Evolutionary conservation across 2,888 invertebrate species (phyloP).

Genomic region (Peribatodes rhomboidaria): DNA sequence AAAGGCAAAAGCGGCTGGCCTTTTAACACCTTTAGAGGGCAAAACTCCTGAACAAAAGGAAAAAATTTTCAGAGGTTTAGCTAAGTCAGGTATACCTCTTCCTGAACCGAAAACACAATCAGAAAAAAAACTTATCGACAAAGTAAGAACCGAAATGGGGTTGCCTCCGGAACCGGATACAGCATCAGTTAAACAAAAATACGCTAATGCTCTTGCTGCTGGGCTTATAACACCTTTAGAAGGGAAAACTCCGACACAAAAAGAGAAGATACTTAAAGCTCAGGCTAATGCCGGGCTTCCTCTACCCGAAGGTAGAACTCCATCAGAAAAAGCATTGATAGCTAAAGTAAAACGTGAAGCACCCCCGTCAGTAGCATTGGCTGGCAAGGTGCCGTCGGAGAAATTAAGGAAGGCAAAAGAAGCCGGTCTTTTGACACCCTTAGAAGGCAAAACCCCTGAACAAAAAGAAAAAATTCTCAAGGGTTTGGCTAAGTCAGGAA

Average conservation of each 20-base stretch:
- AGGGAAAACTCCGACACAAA: conserved; percentile 50
- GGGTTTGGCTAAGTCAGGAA: conserved; percentile 47
- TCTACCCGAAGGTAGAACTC: conserved; percentile 53
- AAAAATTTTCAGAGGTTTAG: conserved; percentile 48
- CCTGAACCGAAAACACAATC: conserved; percentile 47
- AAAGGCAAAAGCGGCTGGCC: conserved; percentile 52
- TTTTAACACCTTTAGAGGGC: conserved; percentile 52
- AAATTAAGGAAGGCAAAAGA: conserved; percentile 44
- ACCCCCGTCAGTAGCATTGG: neutral
- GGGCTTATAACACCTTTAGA: conserved; percentile 39
- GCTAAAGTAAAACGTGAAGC: conserved; percentile 29
- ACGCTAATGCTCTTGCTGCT: neutral
- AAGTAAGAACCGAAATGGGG: conserved; percentile 45
- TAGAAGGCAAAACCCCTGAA: conserved; percentile 54
- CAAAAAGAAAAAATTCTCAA: conserved; percentile 48
- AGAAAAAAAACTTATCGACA: conserved; percentile 49
- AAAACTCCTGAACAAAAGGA: conserved; percentile 46
- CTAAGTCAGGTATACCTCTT: conserved; percentile 48
- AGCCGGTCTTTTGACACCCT: conserved; percentile 41
- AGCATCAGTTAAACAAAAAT: conserved; percentile 13
- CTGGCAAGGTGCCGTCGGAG: conserved; percentile 12
- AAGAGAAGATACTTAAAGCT: conserved; percentile 51
- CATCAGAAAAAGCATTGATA: conserved; percentile 54
- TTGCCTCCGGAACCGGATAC: conserved; percentile 45
- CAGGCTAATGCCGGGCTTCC: conserved; percentile 49